Evolutionary conservation across 2,797 vertebrate species (phyloP), one percentile per base, ranked within the genome.

Genomic region (Leontopithecus rosalia): DNA sequence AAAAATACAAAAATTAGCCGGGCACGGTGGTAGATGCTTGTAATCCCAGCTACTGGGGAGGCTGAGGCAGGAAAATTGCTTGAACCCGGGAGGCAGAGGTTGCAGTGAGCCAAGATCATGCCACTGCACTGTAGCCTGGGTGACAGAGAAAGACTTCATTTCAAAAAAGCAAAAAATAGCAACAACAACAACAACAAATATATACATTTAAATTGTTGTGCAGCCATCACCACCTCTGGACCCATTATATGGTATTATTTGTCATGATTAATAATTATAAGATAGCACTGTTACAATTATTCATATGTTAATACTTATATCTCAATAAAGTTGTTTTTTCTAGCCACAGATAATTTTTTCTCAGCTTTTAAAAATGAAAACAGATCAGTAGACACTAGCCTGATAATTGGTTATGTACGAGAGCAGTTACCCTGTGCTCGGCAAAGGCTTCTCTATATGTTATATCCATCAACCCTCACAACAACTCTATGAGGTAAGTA

Each of bases 361-460:
- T 82, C 17, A 43, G 15, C 1, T 84, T 92, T 88, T n/a, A 19
- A 88, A 76, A 83, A 61, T 52, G 46, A 77, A 84, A 91, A 28
- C 30, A 52, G 28, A 11, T 55, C 36, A 3, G 43, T 50, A 77
- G 10, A 36, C 4, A 39, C 19, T 24, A 50, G 4, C 36, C 30
- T 57, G 70, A n/a, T 70, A 14, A 22, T 5, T 58, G 11, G 41
- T 55, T 30, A 22, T 24, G 87, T n/a, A 4, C 36, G 36, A 46
- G 30, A 67, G 15, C 2, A 7, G 39, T 55, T 87, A 4, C 14
- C 41, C 6, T 5, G 1, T n/a, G 24, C 15, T 41, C 7, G 36
- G 30, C 46, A 57, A 87, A 82, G 24, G 11, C 67, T 14, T 43
- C 14, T 36, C 26, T 52, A 22, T 36, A 22, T 28, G 7, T 77